A percentile compares a stretch with the other conserved stretches of the same genome.
phyloP scores from a whole-genome alignment of 2,888 invertebrate genomes.

The Ochropleura plecta region DNA sequence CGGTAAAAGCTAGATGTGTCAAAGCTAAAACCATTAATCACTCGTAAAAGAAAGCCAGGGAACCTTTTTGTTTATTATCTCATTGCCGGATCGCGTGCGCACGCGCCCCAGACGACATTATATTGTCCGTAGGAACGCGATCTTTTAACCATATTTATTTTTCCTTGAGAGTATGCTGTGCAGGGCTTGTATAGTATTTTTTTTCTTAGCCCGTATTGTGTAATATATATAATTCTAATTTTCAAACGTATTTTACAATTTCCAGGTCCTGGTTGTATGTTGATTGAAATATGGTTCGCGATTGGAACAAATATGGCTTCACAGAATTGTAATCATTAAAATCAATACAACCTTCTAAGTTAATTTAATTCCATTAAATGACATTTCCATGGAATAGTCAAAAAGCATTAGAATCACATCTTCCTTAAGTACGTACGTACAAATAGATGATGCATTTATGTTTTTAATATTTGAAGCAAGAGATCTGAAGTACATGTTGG shows the following conservation, averaged over 20 bases:
- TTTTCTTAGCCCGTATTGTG: too few species aligned
- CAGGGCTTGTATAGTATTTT: too few species aligned
- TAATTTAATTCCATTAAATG: too few species aligned
- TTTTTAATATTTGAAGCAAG: neutral
- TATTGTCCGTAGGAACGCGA: conserved; percentile 35
- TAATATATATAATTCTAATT: too few species aligned
- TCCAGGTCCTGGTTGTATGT: too few species aligned
- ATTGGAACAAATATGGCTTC: too few species aligned
- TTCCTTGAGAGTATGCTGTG: neutral
- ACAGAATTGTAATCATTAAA: too few species aligned
- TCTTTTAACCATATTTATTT: conserved; percentile 1
- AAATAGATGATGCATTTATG: neutral
- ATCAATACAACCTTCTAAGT: too few species aligned
- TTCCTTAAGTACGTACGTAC: neutral
- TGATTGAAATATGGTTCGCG: too few species aligned
- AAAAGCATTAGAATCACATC: neutral
- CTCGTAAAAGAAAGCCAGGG: conserved; percentile 49
- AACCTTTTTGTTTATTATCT: conserved; percentile 48
- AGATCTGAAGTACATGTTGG: neutral
- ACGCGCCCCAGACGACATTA: conserved; percentile 48
- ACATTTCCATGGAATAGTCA: neutral
- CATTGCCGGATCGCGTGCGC: conserved; percentile 50
- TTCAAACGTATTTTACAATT: too few species aligned
- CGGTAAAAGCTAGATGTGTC: conserved; percentile 7
- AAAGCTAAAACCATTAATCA: conserved; percentile 18